Base-by-base conservation (phyloP, 2,113 vertebrate species). In the Circaetus cinerascens region DNA sequence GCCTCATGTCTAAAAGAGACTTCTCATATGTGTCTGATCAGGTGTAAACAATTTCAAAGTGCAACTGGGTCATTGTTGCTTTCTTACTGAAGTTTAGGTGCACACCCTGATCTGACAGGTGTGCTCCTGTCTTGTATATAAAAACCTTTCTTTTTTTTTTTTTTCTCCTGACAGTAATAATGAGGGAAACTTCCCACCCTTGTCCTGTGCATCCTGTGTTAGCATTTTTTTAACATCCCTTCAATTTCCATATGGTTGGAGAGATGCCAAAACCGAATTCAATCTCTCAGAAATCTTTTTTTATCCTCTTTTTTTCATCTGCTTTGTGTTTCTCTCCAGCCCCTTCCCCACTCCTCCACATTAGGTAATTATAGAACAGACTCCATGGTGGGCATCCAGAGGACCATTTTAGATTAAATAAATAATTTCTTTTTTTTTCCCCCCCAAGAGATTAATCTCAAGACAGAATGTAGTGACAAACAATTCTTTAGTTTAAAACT, bases 161-260 rank as follows among this genome's bases (percentile, higher is more conserved):
- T 17, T 3, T 5, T 3, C 32, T 72, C 32, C 50, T 81, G 40
- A 55, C 21, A 67, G 36, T 78, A 93, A 87, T 73, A 93, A 91
- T 46, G 64, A 90, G 68, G 23, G 46, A 93, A 95, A 90, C 72
- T 97, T 86, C 81, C 76, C 56, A 90, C 56, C 51, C 51, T 57
- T 79, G 71, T 92, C 92, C 62, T 67, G 62, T 72, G 63, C 63
- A 91, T 88, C 34, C 57, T 69, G 63, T 79, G 81, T 74, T 36
- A 91, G 83, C 69, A 17, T 71, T 80, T 95, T 73, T 92, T 92
- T 72, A 97, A 75, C 91, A 80, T 95, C 92, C 22, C 78, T 92
- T 97, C 80, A 53, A 48, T 87, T 93, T 93, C 94, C 94, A 86
- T 95, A 86, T 97, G 94, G 81, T 98, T 97, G 87, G 88, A 96